Evolutionary conservation across 1,140 invertebrate species (phyloP).

Genomic region (Habropoda laboriosa): DNA sequence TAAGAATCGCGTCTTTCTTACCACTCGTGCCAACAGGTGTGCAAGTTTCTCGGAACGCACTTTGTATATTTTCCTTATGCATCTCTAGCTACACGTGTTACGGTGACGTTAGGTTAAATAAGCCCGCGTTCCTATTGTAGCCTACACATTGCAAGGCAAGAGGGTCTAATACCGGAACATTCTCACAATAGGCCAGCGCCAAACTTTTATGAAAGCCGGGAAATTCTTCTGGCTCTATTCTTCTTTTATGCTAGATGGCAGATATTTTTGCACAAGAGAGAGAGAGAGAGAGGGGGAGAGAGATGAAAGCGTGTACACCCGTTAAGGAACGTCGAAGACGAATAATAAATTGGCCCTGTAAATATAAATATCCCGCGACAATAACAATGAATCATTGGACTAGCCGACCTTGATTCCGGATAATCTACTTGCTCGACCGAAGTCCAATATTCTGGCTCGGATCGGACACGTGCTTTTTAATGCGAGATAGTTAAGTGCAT

Average conservation of each 20-base stretch:
- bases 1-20: constrained; percentile 26
- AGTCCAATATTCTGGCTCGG: constrained; percentile 16
- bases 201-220: neutral
- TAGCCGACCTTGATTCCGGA: constrained; percentile 31
- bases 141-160: neutral
- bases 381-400: neutral
- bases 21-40: constrained; percentile 24
- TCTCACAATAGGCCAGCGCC: neutral
- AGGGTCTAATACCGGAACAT: constrained; percentile 10
- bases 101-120: constrained; percentile 1
- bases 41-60: constrained; percentile 12
- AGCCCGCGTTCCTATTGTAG: constrained; percentile 3
- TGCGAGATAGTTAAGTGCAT: constrained; percentile 21
- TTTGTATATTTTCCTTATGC: constrained; percentile 7
- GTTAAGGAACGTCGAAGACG: too few species aligned
- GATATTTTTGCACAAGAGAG: too few species aligned
- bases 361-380: neutral
- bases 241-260: constrained; percentile 8
- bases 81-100: neutral
- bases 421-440: constrained; percentile 24
- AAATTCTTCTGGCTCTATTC: neutral
- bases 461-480: constrained; percentile 24
- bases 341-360: neutral
- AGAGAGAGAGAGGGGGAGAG: neutral
- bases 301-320: too few species aligned